These are phyloP conservation scores for Hyperoplus immaculatus DNA, from an alignment of 2,797 vertebrate genomes.

Conservation along the genomic window DNA sequence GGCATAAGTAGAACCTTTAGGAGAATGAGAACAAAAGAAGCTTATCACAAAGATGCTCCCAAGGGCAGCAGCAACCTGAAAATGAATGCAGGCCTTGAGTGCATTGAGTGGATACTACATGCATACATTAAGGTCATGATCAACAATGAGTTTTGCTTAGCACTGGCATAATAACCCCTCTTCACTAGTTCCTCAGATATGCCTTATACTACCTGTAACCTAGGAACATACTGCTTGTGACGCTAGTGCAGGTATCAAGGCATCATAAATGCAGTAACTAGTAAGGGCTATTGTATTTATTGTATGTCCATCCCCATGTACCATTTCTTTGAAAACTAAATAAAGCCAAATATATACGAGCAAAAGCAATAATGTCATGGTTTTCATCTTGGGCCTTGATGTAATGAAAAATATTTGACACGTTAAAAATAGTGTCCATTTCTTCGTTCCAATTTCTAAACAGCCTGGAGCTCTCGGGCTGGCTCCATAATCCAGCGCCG, in stretches of 20 bases:
- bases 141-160: not conserved
- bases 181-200: not conserved
- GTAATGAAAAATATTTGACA: conserved; percentile 37
- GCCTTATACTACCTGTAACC: not conserved
- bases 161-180: too few relatives aligned
- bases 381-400: conserved; percentile 27
- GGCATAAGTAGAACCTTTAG: not conserved
- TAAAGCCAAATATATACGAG: conserved; percentile 5
- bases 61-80: conserved; percentile 15
- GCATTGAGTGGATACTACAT: not conserved
- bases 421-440: conserved; percentile 29
- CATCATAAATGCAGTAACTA: not conserved
- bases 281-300: not conserved
- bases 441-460: conserved; percentile 28
- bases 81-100: not conserved
- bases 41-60: not conserved
- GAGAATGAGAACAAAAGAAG: conserved; percentile 5
- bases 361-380: conserved; percentile 11
- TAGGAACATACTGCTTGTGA: not conserved
- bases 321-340: not conserved
- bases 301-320: too few relatives aligned
- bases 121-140: not conserved
- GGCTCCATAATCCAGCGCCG: conserved; percentile 57
- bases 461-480: conserved; percentile 38
- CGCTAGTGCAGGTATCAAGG: not conserved